A percentile compares a stretch with the other conserved stretches of the same genome.
These are phyloP conservation scores for cattle (Bos taurus) DNA, from an alignment of 2,113 vertebrate genomes.

Conservation along the genomic window ARS-UCD2.0 NC_037342.1:57333001-57333500, in stretches of 20 bases:
- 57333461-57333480: background rate
- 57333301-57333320: background rate
- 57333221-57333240: background rate
- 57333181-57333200: background rate
- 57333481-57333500: background rate
- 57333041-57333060: background rate
- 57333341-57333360: background rate
- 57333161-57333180: background rate
- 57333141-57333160: background rate
- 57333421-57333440: background rate
- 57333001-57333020: background rate
- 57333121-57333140: background rate
- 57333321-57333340: background rate
- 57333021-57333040: background rate
- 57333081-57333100: background rate
- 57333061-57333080: background rate
- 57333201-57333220: background rate
- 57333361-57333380: background rate
- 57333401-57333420: background rate
- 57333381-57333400: background rate
- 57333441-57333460: background rate
- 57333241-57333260: background rate
- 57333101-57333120: background rate
- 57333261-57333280: background rate
- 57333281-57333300: background rate